Base-by-base conservation (phyloP, 1,140 invertebrate species). In the Drosophila repleta region DNA sequence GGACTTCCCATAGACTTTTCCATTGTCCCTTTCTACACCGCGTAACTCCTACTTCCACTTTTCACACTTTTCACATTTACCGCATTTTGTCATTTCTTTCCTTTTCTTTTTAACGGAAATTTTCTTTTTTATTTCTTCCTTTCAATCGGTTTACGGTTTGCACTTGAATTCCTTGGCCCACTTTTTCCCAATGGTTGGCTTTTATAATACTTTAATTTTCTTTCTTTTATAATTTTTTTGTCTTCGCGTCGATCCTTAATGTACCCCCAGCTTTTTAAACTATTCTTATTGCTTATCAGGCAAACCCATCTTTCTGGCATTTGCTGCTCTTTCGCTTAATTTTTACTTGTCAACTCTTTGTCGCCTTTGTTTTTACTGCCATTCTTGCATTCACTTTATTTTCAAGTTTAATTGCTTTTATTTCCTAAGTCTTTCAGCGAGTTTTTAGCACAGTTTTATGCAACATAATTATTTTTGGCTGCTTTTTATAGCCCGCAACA, bases 21-120 rank as follows among this genome's bases (percentile, higher is more conserved):
- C 7, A 1, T 21, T 57, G n/a, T n/a, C n/a, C 2, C 37, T 18
- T 35, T 35, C 10, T 11, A 11, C 2, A 11, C 32, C 7, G 32
- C 41, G 32, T 57, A 32, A 32, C 48, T 52, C 18, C 26, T 35
- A 3, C 32, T 11, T 6, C 32, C 2, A 1, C 32, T 41, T 41
- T 17, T 57, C 17, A 32, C 26, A 52, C 15, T 43, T 65, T 39
- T 55, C 11, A 35, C 62, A 41, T 65, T 56, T 49, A 17, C 35
- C 46, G 62, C 45, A 26, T 53, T 48, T 71, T 65, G 52, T 43
- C 52, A 71, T 57, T 65, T 51, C 37, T 58, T 65, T 52, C 61
- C n/a, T 52, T 48, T 35, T n/a, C 18, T 11, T 11, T 32, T 29
- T n/a, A 5, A 15, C 21, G 20, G 32, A 55, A 71, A 52, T 66